Base-by-base conservation (phyloP, 2,797 vertebrate genomes). In the Cossypha dichroa region DNA sequence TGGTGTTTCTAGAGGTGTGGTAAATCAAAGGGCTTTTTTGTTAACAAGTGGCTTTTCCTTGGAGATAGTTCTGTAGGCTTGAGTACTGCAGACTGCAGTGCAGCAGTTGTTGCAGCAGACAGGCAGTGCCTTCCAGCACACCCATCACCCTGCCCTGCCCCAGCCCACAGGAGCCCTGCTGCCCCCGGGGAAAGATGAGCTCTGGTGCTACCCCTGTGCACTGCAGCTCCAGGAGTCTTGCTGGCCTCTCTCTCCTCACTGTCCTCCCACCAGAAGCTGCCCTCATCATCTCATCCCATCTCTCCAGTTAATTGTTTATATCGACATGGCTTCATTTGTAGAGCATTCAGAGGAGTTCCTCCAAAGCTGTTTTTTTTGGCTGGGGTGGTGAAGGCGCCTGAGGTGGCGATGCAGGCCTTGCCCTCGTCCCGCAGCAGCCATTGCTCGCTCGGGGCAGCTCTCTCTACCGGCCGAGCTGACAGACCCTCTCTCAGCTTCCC, bases 381-480 rank as follows among this genome's bases (percentile, higher is more conserved):
- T 0, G 2, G 45, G 51, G 52, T 69, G 81, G 18, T 48, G 70
- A 58, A 69, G 41, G 62, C 29, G 13, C 36, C 40, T 62, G 51
- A 40, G 62, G 40, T 10, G 38, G 67, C 55, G 67, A 28, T 40
- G 12, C 34, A 70, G 49, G 58, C 56, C 55, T 69, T 28, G 55
- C 15, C 11, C 26, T 38, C 5, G 0, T 76, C 60, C 21, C 55
- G 8, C 3, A 1, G 74, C 33, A 52, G 16, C 31, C 41, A 13
- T 88, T 95, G 64, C 92, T 68, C 22, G 16, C 89, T 93, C 1
- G 8, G 80, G 81, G 64, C 77, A 69, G 95, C 92, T 54, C 48
- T 96, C 88, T 94, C 79, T 94, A 93, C 59, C 2, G 72, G 59
- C 79, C 36, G 18, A 79, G 95, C 93, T 94, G 84, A 96, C 63